Conservation (phyloP, 2,113 vertebrate genomes). For the Dendropsophus ebraccatus region DNA sequence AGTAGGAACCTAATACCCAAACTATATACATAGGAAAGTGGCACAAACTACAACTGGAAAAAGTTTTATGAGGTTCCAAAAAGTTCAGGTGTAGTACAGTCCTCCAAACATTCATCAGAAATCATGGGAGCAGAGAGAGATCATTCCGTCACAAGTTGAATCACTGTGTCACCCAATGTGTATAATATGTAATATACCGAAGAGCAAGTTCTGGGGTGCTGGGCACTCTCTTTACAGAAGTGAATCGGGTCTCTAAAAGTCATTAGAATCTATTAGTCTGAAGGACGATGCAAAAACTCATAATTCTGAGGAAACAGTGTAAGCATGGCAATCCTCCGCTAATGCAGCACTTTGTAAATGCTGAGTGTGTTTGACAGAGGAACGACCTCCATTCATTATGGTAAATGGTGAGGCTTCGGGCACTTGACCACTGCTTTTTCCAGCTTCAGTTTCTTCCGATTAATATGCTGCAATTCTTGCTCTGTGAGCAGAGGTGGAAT, state of each 20-base stretch:
- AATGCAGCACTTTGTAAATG: slow-evolving; percentile 69
- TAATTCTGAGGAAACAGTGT: slow-evolving; percentile 67
- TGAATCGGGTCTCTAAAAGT: neutral
- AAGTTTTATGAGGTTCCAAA: no score
- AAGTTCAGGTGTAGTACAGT: no score
- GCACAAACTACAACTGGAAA: no score
- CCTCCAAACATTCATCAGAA: neutral
- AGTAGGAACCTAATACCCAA: no score
- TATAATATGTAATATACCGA: neutral
- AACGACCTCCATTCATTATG: slow-evolving; percentile 73
- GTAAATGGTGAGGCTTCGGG: slow-evolving; percentile 63
- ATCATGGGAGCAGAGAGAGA: neutral
- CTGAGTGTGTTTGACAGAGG: slow-evolving; percentile 69
- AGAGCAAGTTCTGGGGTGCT: neutral
- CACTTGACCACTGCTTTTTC: slow-evolving; percentile 14
- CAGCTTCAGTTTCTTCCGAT: slow-evolving; percentile 26
- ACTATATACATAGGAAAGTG: no score
- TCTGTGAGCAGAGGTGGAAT: slow-evolving; percentile 32
- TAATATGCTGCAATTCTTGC: slow-evolving; percentile 42
- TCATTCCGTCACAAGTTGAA: neutral
- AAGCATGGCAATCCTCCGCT: slow-evolving; percentile 65
- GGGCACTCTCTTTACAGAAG: neutral
- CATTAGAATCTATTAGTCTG: slow-evolving; percentile 52
- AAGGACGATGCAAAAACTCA: slow-evolving; percentile 69
- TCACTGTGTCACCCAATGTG: neutral